Percentiles rank a stretch among this genome's conserved stretches.
These are phyloP conservation scores for Myotis daubentonii DNA, from an alignment of 2,797 vertebrate species.

Conservation along the genomic window DNA sequence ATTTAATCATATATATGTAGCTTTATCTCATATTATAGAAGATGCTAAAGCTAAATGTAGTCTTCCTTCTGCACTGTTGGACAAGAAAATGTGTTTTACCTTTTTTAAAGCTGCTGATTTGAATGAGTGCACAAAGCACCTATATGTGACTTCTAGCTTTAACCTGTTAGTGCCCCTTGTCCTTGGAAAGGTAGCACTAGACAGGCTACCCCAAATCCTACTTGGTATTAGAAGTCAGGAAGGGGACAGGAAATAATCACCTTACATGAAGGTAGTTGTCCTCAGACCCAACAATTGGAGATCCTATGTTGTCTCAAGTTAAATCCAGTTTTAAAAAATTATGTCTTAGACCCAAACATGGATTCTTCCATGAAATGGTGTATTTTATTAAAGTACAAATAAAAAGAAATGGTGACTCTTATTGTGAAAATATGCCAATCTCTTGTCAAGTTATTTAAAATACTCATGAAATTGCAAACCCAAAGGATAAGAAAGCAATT, in stretches of 20 bases:
- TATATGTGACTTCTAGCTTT: not conserved
- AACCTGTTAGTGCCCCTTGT: not conserved
- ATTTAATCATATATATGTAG: not conserved
- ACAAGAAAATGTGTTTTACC: not conserved
- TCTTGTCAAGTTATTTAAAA: conserved; percentile 50
- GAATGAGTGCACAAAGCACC: not conserved
- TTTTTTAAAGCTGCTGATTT: not conserved
- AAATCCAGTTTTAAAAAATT: conserved; percentile 1
- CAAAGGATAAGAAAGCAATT: conserved; percentile 41
- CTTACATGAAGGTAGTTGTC: not conserved
- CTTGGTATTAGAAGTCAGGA: not conserved
- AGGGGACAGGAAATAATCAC: not conserved
- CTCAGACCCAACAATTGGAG: not conserved
- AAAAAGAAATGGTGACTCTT: conserved; percentile 21
- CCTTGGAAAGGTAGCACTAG: not conserved
- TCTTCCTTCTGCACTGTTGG: not conserved
- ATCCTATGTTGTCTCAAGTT: not conserved
- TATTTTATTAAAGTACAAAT: conserved; percentile 53
- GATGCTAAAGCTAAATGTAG: not conserved
- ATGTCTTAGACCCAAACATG: not conserved
- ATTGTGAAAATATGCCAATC: conserved; percentile 30
- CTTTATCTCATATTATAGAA: not conserved
- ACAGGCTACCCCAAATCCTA: not conserved
- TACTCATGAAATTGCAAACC: not conserved
- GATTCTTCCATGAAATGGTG: not conserved